A percentile compares a stretch with the other conserved stretches of the same genome.
phyloP scores from a whole-genome alignment of 2,888 invertebrate species.

The Volucella bombylans region DNA sequence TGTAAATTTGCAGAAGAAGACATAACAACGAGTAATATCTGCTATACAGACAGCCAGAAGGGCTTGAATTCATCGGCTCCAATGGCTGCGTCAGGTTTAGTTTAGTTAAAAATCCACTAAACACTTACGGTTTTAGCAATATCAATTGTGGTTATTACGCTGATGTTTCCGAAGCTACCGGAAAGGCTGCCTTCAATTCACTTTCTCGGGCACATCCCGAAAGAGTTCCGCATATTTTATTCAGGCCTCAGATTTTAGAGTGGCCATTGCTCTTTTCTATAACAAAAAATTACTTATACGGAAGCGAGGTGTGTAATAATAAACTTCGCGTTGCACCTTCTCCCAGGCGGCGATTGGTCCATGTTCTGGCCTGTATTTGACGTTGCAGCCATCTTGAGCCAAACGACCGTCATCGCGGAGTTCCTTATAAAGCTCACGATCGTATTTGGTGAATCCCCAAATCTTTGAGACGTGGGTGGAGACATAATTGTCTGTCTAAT shows the following conservation, averaged over 20 bases:
- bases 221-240: too few species aligned
- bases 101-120: too few species aligned
- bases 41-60: too few species aligned
- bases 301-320: slow-evolving; percentile 75
- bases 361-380: slow-evolving; percentile 96
- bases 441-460: slow-evolving; percentile 99
- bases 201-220: too few species aligned
- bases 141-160: too few species aligned
- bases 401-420: slow-evolving; percentile 92
- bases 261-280: slow-evolving; percentile 38
- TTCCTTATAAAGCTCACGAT: slow-evolving; percentile 93
- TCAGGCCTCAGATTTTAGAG: slow-evolving; percentile 46
- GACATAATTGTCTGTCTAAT: slow-evolving; percentile 99
- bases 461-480: slow-evolving; percentile 98
- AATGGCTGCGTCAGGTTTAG: too few species aligned
- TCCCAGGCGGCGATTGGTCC: slow-evolving; percentile 97
- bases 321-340: slow-evolving; percentile 86
- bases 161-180: too few species aligned
- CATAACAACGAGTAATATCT: too few species aligned
- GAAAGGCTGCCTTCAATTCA: too few species aligned
- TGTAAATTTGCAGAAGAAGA: too few species aligned
- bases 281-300: slow-evolving; percentile 42
- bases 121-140: too few species aligned
- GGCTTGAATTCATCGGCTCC: too few species aligned
- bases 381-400: slow-evolving; percentile 96